Base-by-base conservation (phyloP, 2,797 vertebrate genomes). In the Alcedo quadribrachys region DNA sequence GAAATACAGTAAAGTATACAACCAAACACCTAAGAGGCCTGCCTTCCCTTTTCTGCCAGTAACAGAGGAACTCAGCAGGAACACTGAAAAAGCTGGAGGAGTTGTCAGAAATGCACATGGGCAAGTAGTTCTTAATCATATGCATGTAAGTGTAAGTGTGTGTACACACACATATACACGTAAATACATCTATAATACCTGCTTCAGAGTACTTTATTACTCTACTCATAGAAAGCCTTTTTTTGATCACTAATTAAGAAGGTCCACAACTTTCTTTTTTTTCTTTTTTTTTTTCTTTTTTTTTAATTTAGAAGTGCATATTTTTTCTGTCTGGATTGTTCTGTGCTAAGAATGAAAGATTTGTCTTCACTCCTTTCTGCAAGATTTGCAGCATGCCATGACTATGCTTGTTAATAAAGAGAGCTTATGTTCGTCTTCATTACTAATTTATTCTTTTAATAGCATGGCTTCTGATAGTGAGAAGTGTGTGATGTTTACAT, bases 1-100 rank as follows among this genome's bases (percentile, higher is more conserved):
- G 58, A 85, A 93, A 92, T 48, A 62, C 14, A 82, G 25, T 84
- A 84, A 94, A 95, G 90, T 90, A 91, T 82, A 78, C 62, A 51
- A 57, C 27, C 35, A 80, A 82, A 71, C 8, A 78, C 81, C 91
- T 89, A 82, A 77, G 45, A 87, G 54, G 24, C 54, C 48, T 74
- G 74, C 58, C 54, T 80, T 81, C 65, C 73, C 28, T 74, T 86
- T 57, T 24, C 27, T 10, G 16, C 9, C 1, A 6, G 8, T 85
- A 58, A 54, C 1, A 5, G 71, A 68, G 43, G 33, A 90, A 54
- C 50, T 91, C 45, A 67, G 40, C 35, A 90, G 30, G 66, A 53
- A 61, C 50, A 46, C 1, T 40, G 58, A 15, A 82, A 30, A 86
- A 92, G 53, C 45, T 92, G 50, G 46, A 83, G 42, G 24, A 76